Evolutionary conservation across 2,888 invertebrate species (phyloP).

Genomic region (Didymodactylos carnosus): DNA sequence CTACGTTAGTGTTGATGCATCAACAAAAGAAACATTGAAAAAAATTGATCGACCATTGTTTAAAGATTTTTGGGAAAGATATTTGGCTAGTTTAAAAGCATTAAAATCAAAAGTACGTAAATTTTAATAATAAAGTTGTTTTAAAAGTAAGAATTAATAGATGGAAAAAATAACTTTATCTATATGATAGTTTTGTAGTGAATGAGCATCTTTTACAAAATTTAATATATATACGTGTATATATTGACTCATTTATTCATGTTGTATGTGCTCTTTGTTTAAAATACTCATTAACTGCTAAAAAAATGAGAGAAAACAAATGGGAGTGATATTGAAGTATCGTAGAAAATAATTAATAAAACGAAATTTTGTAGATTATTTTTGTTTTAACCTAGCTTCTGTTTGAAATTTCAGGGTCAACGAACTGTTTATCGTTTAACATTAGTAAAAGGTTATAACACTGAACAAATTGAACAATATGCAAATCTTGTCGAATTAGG

Average conservation of each 20-base stretch:
- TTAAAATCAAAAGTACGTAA: constrained; percentile 34
- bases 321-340: too few relatives aligned
- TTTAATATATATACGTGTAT: too few relatives aligned
- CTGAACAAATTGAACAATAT: constrained; percentile 40
- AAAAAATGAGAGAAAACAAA: too few relatives aligned
- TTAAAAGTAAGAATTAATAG: not conserved
- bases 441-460: constrained; percentile 42
- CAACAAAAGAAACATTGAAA: constrained; percentile 41
- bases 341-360: too few relatives aligned
- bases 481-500: constrained; percentile 39
- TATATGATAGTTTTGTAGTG: too few relatives aligned
- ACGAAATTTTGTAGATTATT: too few relatives aligned
- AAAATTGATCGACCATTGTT: constrained; percentile 43
- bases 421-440: constrained; percentile 43
- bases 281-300: too few relatives aligned
- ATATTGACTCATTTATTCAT: too few relatives aligned
- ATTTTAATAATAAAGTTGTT: not conserved
- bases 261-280: too few relatives aligned
- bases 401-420: constrained; percentile 32
- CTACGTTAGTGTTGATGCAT: constrained; percentile 43
- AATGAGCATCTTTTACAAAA: too few relatives aligned
- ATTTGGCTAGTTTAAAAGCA: constrained; percentile 38
- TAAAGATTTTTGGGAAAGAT: constrained; percentile 42
- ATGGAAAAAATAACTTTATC: not conserved
- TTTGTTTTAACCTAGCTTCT: not conserved